Conservation (phyloP, 2,113 vertebrate genomes). For the Notarius quadriscutis region DNA sequence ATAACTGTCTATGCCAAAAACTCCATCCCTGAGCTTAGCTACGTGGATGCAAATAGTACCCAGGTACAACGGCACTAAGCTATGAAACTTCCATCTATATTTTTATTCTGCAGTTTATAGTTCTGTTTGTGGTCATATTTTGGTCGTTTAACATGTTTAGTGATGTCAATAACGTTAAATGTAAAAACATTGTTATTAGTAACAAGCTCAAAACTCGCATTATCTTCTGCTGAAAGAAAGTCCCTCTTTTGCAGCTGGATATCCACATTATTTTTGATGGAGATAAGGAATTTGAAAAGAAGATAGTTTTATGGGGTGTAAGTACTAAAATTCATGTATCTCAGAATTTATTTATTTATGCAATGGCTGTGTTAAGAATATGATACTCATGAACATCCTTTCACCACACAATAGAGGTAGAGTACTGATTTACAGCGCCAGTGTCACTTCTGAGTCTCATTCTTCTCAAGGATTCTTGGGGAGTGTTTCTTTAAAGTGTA, state of each 20-base stretch:
- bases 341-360: neutral
- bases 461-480: neutral
- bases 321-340: conserved; percentile 62
- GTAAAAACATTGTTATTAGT: neutral
- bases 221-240: neutral
- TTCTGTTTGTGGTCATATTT: neutral
- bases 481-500: neutral
- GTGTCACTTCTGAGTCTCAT: neutral
- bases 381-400: neutral
- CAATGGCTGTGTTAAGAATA: neutral
- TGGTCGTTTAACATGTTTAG: neutral
- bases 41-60: conserved; percentile 90
- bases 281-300: conserved; percentile 91
- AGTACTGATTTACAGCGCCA: neutral
- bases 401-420: neutral
- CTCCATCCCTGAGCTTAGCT: conserved; percentile 86
- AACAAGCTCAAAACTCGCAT: neutral
- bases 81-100: neutral
- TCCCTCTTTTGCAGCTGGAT: conserved; percentile 75
- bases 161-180: neutral
- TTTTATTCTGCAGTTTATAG: neutral
- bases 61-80: conserved; percentile 64
- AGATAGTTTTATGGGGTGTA: conserved; percentile 93
- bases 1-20: conserved; percentile 97
- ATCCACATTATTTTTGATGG: conserved; percentile 92